phyloP scores from a whole-genome alignment of 1,140 invertebrate species.

The Zeugodacus cucurbitae region DNA sequence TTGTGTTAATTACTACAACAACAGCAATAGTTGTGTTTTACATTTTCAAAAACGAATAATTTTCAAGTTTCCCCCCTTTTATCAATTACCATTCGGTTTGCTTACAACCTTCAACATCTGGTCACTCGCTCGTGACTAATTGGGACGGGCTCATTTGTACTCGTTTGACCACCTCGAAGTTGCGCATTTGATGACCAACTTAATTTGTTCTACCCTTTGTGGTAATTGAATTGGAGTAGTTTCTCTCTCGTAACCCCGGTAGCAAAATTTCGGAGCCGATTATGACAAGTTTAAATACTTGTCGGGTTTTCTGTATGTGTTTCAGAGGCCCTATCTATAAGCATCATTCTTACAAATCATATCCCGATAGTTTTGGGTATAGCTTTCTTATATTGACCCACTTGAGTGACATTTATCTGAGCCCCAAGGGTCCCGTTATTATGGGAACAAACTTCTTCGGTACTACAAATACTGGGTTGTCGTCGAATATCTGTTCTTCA shows the following conservation, averaged over 20 bases:
- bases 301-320: no score
- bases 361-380: no score
- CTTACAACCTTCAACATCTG: not conserved
- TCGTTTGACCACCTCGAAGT: not conserved
- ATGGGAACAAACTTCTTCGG: no score
- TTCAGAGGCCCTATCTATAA: no score
- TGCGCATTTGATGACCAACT: not conserved
- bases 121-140: slow-evolving; percentile 2
- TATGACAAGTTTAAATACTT: no score
- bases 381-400: no score
- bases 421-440: no score
- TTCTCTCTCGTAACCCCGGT: not conserved
- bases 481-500: no score
- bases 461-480: no score
- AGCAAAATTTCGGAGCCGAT: not conserved
- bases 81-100: not conserved
- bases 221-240: not conserved
- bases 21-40: not conserved
- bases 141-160: not conserved
- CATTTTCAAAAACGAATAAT: not conserved
- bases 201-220: not conserved
- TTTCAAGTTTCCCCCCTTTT: not conserved
- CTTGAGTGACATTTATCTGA: no score
- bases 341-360: no score
- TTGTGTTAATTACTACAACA: slow-evolving; percentile 4